Conservation (phyloP, 2,888 invertebrate species). For the Acrobasis suavella region DNA sequence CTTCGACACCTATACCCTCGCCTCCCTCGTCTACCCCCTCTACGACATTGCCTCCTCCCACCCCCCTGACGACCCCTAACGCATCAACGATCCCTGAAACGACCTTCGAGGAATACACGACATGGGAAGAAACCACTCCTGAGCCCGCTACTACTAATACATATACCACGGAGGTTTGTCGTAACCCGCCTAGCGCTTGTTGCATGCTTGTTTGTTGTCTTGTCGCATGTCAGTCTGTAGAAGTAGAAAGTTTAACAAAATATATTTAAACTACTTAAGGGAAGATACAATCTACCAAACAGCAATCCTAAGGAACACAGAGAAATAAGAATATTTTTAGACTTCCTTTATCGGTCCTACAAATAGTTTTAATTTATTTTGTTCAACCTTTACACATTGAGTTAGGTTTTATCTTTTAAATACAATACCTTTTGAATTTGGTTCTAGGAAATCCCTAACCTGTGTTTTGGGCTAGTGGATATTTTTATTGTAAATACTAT, state of each 20-base stretch:
- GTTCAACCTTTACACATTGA: neutral
- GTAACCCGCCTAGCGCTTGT: constrained; percentile 63
- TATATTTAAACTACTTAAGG: too few relatives aligned
- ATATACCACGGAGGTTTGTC: constrained; percentile 79
- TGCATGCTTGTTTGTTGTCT: constrained; percentile 38
- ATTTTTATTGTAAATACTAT: neutral
- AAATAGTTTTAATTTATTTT: too few relatives aligned
- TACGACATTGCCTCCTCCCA: constrained; percentile 28
- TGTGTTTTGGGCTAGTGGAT: neutral
- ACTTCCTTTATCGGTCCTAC: too few relatives aligned
- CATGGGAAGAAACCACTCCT: constrained; percentile 57
- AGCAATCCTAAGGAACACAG: too few relatives aligned
- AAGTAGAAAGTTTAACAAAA: neutral
- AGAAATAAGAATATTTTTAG: too few relatives aligned
- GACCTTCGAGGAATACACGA: constrained; percentile 55
- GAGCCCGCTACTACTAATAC: constrained; percentile 70
- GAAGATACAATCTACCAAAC: too few relatives aligned
- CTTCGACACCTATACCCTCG: constrained; percentile 41
- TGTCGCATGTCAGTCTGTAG: constrained; percentile 11
- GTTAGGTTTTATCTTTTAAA: neutral
- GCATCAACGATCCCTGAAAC: constrained; percentile 31
- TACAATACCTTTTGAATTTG: neutral
- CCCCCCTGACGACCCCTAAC: constrained; percentile 31
- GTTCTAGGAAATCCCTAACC: neutral
- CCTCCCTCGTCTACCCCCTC: constrained; percentile 29